Evolutionary conservation across 2,113 vertebrate species (phyloP), one percentile per base, ranked within the genome.

Genomic region (Malurus melanocephalus): DNA sequence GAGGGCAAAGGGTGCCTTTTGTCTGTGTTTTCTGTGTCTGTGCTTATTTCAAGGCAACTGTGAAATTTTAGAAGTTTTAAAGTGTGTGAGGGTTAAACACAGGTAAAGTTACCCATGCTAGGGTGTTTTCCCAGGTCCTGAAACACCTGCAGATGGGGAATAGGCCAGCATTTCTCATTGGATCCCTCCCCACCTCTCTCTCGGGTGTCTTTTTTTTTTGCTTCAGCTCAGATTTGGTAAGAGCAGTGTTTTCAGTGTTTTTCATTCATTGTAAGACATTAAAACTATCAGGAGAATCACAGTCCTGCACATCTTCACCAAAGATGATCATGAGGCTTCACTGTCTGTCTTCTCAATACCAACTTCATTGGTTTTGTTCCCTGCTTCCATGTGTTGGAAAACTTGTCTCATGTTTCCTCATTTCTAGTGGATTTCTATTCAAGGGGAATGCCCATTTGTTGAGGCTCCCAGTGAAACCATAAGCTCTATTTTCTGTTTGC

Each of bases 251-350:
- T 85, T 27, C 55, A 17, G 56, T 46, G 52, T 6, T 48, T 53
- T 73, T n/a, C 19, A 3, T 18, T 52, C 7, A 6, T 12, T 66
- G 13, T 10, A 73, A 33, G n/a, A 5, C 16, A 19, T 28, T 40
- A 30, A 52, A 59, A 42, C 7, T 9, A 52, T 28, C 33, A 32
- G 22, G 2, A 45, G 35, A 45, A 30, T 56, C 65, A 10, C 6
- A 67, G 24, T 17, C 22, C 45, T 73, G 4, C 28, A 74, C 42
- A 27, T 61, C 27, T 32, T 74, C 11, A 19, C 46, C 27, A 15
- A 33, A 38, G 52, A 28, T 0, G 0, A 2, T 15, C 0, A 0
- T 26, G 48, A 81, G 56, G 17, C 21, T 81, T 78, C 1, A 1
- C 26, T 65, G n/a, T 42, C 2, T 0, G 7, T 64, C 12, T 6